Evolutionary conservation across 2,888 invertebrate genomes (phyloP).

Genomic region (Caenorhabditis becei): DNA sequence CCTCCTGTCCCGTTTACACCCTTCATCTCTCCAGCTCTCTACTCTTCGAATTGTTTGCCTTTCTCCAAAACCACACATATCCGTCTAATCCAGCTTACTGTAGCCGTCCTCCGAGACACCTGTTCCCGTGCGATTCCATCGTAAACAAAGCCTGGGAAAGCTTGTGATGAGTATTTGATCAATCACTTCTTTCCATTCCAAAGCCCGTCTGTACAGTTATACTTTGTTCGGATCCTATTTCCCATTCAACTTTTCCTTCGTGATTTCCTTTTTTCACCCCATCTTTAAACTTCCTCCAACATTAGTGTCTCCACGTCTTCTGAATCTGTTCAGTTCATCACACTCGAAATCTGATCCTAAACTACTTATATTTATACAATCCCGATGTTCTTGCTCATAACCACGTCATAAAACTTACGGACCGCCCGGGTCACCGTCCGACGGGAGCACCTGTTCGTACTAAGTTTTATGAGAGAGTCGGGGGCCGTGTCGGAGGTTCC

Average conservation of each 20-base stretch:
- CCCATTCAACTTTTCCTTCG: not conserved
- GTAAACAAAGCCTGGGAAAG: constrained; percentile 39
- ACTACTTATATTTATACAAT: constrained; percentile 2
- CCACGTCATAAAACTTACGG: constrained; percentile 26
- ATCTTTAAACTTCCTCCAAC: no score
- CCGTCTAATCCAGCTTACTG: constrained; percentile 53
- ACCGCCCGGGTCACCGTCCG: constrained; percentile 26
- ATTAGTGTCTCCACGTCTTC: no score
- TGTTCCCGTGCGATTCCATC: constrained; percentile 14
- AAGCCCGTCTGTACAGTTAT: not conserved
- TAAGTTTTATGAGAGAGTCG: constrained; percentile 38
- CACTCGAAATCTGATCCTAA: no score
- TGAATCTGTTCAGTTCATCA: no score
- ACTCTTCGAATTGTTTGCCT: constrained; percentile 47
- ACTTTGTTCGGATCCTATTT: not conserved
- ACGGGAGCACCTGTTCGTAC: constrained; percentile 54
- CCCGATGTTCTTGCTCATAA: constrained; percentile 17
- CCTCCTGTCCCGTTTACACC: constrained; percentile 47
- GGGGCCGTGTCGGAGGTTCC: constrained; percentile 8
- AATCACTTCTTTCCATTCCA: not conserved
- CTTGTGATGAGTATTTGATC: constrained; percentile 50
- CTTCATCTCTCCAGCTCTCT: constrained; percentile 31
- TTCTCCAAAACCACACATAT: constrained; percentile 48
- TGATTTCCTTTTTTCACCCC: no score
- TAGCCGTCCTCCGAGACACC: constrained; percentile 24